phyloP scores from a whole-genome alignment of 1,140 invertebrate species.

The Polypedilum vanderplanki region DNA sequence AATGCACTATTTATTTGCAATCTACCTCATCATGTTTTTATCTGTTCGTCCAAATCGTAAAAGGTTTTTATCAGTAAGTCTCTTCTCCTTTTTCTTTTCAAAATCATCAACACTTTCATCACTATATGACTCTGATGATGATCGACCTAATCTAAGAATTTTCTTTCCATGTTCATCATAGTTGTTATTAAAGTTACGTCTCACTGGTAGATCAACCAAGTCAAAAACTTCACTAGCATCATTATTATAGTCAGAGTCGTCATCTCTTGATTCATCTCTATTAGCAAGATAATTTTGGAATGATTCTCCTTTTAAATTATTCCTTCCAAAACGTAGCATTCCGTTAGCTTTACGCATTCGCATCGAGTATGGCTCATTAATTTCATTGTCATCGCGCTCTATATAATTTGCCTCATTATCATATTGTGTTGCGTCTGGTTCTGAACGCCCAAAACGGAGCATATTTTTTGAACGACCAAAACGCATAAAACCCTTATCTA shows the following conservation, averaged over 20 bases:
- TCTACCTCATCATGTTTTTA: neutral
- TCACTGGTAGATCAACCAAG: neutral
- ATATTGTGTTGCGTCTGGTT: neutral
- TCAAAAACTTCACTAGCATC: conserved; percentile 9
- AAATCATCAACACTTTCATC: neutral
- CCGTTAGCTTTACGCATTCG: neutral
- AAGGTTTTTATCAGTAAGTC: neutral
- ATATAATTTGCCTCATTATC: neutral
- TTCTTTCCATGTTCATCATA: conserved; percentile 22
- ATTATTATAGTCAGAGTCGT: conserved; percentile 3
- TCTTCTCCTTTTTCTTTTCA: neutral
- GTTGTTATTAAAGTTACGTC: neutral
- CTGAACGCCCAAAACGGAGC: neutral
- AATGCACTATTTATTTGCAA: too few relatives aligned
- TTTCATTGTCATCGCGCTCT: conserved; percentile 15
- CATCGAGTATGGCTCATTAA: conserved; percentile 13
- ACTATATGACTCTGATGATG: neutral
- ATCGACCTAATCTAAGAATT: conserved; percentile 12
- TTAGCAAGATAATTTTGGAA: neutral
- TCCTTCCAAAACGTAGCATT: conserved; percentile 6
- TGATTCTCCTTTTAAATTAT: neutral
- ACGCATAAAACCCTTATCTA: conserved; percentile 23
- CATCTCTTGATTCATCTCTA: neutral
- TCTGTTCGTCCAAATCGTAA: neutral
- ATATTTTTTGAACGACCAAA: neutral